A percentile compares a stretch with the other conserved stretches of the same genome.
phyloP scores from a whole-genome alignment of 2,888 invertebrate genomes.

The Pherbina coryleti region DNA sequence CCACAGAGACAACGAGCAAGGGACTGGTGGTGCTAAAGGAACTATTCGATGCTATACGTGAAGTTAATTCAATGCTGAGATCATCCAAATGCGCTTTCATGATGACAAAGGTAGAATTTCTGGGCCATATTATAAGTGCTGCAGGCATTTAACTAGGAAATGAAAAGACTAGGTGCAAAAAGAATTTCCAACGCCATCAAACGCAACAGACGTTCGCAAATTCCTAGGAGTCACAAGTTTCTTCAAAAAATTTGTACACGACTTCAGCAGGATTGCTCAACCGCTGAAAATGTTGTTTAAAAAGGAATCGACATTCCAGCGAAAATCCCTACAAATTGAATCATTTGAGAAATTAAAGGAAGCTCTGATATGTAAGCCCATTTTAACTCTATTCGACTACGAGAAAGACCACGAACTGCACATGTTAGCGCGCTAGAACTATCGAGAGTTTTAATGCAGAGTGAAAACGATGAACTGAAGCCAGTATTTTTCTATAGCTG shows the following conservation, averaged over 20 bases:
- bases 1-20: constrained; percentile 15
- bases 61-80: constrained; percentile 34
- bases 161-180: constrained; percentile 38
- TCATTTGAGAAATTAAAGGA: too few relatives aligned
- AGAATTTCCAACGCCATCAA: constrained; percentile 42
- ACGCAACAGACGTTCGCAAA: constrained; percentile 39
- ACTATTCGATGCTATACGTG: constrained; percentile 6
- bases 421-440: too few relatives aligned
- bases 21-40: too few relatives aligned
- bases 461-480: too few relatives aligned
- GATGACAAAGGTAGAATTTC: too few relatives aligned
- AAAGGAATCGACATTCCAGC: constrained; percentile 39
- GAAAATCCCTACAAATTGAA: constrained; percentile 33
- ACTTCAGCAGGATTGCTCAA: constrained; percentile 33
- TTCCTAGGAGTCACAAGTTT: too few relatives aligned
- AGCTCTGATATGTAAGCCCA: too few relatives aligned
- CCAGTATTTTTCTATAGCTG: too few relatives aligned
- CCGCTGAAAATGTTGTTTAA: constrained; percentile 43
- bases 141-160: constrained; percentile 41
- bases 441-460: too few relatives aligned
- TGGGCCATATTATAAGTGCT: constrained; percentile 38
- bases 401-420: constrained; percentile 27
- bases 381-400: too few relatives aligned
- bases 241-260: constrained; percentile 44
- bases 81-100: constrained; percentile 35